These are phyloP conservation scores for Tortrix viridana DNA, from an alignment of 2,888 invertebrate species.

Conservation along the genomic window DNA sequence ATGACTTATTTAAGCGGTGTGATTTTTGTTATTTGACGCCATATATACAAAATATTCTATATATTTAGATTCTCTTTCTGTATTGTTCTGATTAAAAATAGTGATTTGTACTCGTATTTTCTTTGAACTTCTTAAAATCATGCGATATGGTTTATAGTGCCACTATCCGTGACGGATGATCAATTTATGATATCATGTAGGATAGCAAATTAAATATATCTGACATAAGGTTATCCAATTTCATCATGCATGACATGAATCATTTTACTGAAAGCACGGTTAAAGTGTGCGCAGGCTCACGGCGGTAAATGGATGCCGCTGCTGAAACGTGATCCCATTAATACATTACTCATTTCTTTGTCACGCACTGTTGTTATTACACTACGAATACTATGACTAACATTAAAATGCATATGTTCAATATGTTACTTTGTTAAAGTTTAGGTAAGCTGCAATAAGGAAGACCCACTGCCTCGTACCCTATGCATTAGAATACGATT, in stretches of 20 bases:
- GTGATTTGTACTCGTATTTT: too few species aligned
- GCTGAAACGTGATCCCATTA: constrained; percentile 29
- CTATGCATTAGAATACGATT: not conserved
- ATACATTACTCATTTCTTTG: constrained; percentile 35
- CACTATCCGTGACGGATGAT: constrained; percentile 21
- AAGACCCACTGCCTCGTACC: constrained; percentile 2
- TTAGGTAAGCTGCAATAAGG: constrained; percentile 7
- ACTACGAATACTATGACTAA: constrained; percentile 20
- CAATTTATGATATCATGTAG: constrained; percentile 19
- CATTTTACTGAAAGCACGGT: constrained; percentile 17
- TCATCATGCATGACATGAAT: not conserved
- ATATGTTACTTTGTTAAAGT: constrained; percentile 7
- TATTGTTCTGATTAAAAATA: too few species aligned
- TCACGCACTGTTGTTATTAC: constrained; percentile 15
- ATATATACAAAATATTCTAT: too few species aligned
- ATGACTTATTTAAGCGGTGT: too few species aligned
- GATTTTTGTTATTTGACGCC: too few species aligned
- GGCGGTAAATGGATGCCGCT: constrained; percentile 24
- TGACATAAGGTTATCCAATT: constrained; percentile 5
- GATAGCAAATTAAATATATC: constrained; percentile 10
- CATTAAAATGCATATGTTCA: constrained; percentile 5
- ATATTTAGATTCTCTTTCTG: too few species aligned
- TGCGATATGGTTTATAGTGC: constrained; percentile 7
- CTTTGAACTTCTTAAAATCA: constrained; percentile 7
- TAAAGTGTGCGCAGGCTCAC: constrained; percentile 11